phyloP scores from a whole-genome alignment of 1,140 invertebrate genomes.

The Heliconius melpomene region DNA sequence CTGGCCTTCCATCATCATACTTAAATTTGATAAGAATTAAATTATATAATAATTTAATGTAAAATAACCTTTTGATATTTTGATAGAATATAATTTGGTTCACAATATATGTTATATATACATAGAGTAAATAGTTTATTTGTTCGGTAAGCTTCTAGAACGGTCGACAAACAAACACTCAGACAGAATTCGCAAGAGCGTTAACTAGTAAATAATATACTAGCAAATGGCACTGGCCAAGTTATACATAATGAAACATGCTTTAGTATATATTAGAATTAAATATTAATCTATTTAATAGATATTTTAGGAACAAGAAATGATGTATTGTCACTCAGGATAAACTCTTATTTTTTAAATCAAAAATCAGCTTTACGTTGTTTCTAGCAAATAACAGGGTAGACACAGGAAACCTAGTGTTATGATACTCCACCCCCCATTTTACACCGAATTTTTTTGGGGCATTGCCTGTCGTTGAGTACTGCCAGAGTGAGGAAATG shows the following conservation, averaged over 20 bases:
- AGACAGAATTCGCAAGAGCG: background rate
- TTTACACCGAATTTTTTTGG: too few relatives aligned
- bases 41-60: background rate
- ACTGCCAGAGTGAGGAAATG: too few relatives aligned
- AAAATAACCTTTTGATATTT: background rate
- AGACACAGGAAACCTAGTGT: too few relatives aligned
- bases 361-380: background rate
- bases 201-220: background rate
- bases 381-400: background rate
- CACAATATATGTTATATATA: background rate
- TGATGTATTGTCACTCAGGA: too few relatives aligned
- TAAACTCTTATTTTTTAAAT: too few relatives aligned
- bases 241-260: background rate
- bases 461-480: too few relatives aligned
- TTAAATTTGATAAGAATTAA: too few relatives aligned
- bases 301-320: too few relatives aligned
- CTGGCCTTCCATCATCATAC: too few relatives aligned
- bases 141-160: background rate
- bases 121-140: background rate
- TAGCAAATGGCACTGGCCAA: background rate
- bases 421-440: too few relatives aligned
- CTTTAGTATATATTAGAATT: background rate
- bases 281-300: too few relatives aligned
- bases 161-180: background rate
- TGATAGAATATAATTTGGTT: background rate